These are phyloP conservation scores for Epinotia nisella DNA, from an alignment of 2,888 invertebrate genomes.

Conservation along the genomic window DNA sequence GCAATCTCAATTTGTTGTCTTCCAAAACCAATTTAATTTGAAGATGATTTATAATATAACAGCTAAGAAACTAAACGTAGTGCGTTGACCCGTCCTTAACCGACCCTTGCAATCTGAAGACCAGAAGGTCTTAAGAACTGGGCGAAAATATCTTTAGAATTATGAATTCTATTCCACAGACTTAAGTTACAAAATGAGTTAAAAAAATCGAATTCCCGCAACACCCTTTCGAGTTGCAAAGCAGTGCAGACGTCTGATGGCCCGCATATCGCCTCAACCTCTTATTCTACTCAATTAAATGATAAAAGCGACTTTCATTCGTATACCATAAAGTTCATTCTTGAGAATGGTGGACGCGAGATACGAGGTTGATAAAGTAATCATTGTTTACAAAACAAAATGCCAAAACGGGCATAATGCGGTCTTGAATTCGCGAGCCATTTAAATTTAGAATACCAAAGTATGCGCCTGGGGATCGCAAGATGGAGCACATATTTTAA, in stretches of 20 bases:
- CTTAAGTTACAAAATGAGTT: background rate
- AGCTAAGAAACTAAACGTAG: slow-evolving; percentile 8
- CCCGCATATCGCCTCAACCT: slow-evolving; percentile 23
- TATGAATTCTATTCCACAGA: slow-evolving; percentile 2
- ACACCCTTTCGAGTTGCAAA: slow-evolving; percentile 1
- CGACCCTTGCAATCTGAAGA: slow-evolving; percentile 31
- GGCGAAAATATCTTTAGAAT: background rate
- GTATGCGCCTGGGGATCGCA: slow-evolving; percentile 6
- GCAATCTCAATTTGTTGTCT: background rate
- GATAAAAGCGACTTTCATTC: background rate
- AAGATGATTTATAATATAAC: slow-evolving; percentile 7
- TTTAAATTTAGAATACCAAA: slow-evolving; percentile 26
- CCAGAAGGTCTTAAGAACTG: background rate
- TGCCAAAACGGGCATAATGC: slow-evolving; percentile 22
- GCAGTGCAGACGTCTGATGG: slow-evolving; percentile 25
- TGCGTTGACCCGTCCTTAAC: slow-evolving; percentile 36
- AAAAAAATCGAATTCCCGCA: background rate
- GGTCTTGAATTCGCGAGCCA: slow-evolving; percentile 17
- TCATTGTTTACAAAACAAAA: slow-evolving; percentile 35
- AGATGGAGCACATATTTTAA: background rate
- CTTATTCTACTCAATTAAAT: background rate
- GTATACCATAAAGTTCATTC: slow-evolving; percentile 3
- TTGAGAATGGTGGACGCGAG: background rate
- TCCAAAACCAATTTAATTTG: slow-evolving; percentile 2
- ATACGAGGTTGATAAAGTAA: background rate